phyloP scores from a whole-genome alignment of 2,888 invertebrate species.

The Leptinotarsa rubiginosa region DNA sequence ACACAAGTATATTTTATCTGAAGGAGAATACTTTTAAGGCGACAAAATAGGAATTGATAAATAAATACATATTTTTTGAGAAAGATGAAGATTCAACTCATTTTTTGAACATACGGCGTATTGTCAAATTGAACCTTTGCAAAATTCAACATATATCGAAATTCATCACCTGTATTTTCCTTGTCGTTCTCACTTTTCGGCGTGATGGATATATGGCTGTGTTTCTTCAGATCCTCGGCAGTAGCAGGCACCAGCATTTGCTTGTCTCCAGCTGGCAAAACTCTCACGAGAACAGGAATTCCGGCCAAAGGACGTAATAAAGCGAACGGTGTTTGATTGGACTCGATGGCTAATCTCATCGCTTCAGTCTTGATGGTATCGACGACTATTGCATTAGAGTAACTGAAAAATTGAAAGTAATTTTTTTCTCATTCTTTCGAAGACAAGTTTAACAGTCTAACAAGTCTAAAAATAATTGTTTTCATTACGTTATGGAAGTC shows the following conservation, averaged over 20 bases:
- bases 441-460: not conserved
- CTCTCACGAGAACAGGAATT: slow-evolving; percentile 77
- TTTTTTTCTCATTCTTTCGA: slow-evolving; percentile 15
- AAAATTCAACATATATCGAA: too few relatives aligned
- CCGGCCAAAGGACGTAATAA: slow-evolving; percentile 76
- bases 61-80: too few relatives aligned
- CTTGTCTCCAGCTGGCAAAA: slow-evolving; percentile 70
- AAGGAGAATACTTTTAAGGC: too few relatives aligned
- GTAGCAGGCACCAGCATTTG: slow-evolving; percentile 80
- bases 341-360: slow-evolving; percentile 74
- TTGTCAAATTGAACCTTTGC: too few relatives aligned
- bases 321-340: slow-evolving; percentile 78
- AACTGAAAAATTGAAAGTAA: slow-evolving; percentile 48
- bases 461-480: not conserved
- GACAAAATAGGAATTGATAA: too few relatives aligned
- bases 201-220: slow-evolving; percentile 71
- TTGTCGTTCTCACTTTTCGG: slow-evolving; percentile 49
- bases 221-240: slow-evolving; percentile 76
- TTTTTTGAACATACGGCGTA: too few relatives aligned
- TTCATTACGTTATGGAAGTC: not conserved
- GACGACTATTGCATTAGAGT: slow-evolving; percentile 73
- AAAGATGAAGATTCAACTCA: too few relatives aligned
- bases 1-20: too few relatives aligned
- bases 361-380: slow-evolving; percentile 79
- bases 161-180: slow-evolving; percentile 34